A percentile compares a stretch with the other conserved stretches of the same genome.
phyloP scores from a whole-genome alignment of 2,888 invertebrate genomes.

The Micoletzkya japonica region DNA sequence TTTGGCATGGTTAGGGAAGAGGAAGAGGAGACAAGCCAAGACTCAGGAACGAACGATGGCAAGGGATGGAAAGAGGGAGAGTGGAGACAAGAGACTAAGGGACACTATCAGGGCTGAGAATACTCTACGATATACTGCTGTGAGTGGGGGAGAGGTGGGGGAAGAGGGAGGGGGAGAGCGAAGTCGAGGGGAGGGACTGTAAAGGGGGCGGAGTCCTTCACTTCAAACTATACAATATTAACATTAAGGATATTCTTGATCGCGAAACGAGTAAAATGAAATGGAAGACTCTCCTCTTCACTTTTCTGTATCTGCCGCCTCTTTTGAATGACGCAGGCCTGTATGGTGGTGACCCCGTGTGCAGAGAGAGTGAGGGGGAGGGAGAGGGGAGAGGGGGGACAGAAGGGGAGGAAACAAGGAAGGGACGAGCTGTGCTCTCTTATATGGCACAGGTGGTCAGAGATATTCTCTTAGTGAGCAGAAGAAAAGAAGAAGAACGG shows the following conservation, averaged over 20 bases:
- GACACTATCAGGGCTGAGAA: no score
- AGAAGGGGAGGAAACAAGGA: neutral
- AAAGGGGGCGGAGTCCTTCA: neutral
- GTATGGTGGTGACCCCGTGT: no score
- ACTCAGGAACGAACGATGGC: neutral
- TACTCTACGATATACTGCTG: no score
- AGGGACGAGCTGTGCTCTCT: neutral
- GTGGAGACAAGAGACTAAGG: constrained; percentile 14
- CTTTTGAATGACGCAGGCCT: no score
- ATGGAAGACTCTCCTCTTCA: no score
- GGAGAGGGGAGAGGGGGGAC: neutral
- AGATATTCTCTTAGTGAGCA: neutral
- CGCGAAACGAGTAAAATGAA: no score
- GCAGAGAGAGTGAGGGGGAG: constrained; percentile 3
- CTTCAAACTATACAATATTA: neutral
- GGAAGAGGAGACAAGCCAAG: neutral
- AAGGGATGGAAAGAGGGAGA: neutral
- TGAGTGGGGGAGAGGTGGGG: neutral
- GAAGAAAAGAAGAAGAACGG: neutral
- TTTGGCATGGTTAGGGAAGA: neutral
- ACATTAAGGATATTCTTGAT: no score
- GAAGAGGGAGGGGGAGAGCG: neutral
- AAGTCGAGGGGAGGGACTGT: neutral
- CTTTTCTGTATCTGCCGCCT: no score
- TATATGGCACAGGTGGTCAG: neutral